Conservation (phyloP, 2,797 vertebrate species). For the Manis javanica region DNA sequence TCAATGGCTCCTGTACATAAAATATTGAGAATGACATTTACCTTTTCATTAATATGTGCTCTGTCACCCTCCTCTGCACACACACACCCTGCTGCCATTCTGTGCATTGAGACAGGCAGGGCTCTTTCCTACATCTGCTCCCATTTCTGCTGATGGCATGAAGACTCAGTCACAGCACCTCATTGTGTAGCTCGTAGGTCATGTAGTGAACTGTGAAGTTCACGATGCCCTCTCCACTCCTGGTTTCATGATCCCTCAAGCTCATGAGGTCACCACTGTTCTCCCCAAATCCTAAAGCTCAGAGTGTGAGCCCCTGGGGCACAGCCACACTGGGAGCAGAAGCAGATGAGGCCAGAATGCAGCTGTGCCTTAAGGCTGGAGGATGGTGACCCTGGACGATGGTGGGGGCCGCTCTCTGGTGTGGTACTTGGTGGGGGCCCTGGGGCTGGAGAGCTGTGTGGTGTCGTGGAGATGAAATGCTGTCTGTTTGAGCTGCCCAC, state of each 20-base stretch:
- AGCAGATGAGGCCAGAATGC: accelerated
- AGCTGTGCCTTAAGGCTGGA: accelerated
- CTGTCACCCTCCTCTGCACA: too few relatives aligned
- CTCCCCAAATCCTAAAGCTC: neutral
- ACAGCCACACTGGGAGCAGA: neutral
- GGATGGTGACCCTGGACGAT: accelerated
- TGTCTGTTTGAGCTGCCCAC: neutral
- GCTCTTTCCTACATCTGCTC: neutral
- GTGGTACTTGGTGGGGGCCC: accelerated
- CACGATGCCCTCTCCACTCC: neutral
- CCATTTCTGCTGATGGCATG: too few relatives aligned
- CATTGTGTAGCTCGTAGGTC: accelerated
- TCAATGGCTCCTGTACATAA: neutral
- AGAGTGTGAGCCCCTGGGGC: neutral
- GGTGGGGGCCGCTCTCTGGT: accelerated
- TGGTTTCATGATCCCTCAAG: neutral
- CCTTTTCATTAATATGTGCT: too few relatives aligned
- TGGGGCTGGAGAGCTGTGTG: neutral
- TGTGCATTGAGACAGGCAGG: neutral
- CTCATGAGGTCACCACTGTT: accelerated
- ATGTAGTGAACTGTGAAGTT: accelerated
- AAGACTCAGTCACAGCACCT: accelerated
- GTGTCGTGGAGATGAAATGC: neutral
- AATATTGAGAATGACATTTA: accelerated
- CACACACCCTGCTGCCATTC: accelerated